Evolutionary conservation across 2,113 vertebrate species (phyloP), one percentile per base, ranked within the genome.

Genomic region (Spea multiplicata): DNA sequence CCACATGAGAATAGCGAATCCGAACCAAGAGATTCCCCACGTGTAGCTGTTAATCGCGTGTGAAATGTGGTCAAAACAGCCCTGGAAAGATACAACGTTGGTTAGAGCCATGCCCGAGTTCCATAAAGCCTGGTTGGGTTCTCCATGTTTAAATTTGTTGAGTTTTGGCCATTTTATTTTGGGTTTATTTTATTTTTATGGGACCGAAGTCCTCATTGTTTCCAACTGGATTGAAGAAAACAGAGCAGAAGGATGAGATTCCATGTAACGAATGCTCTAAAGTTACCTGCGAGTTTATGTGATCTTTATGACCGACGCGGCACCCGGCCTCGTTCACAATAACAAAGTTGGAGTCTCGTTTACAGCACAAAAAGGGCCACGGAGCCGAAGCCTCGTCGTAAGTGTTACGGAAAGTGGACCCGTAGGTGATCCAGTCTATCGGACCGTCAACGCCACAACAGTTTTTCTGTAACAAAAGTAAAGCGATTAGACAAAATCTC

Each of bases 1-100:
- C 82, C 91, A 87, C 89, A 93, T 92, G 49, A 93, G 90, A 73
- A 94, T 90, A 9, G 93, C 86, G 48, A 94, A 94, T 3, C 93
- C 93, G 3, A 91, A 93, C 93, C 93, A 94, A 0, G 91, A 90
- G 66, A 93, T 83, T 2, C 90, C 89, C 93, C 93, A 93, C 0
- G 92, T 90, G 59, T 94, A 94, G 67, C 84, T 87, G 83, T 90
- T 82, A 1, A 93, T 88, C 52, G 88, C 87, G 0, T 89, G 86
- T 45, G 87, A 72, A 3, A 94, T 92, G 84, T 93, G 83, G 10
- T 84, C 83, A 5, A 91, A 92, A 82, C 93, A 94, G 44, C 93
- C 93, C 90, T 91, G 79, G 14, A 81, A 67, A 30, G 30, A 30
- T 30, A 30, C 30, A 30, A 30, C 30, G 30, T 30, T 30, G 30